Base-by-base conservation (phyloP, 2,888 invertebrate genomes). In the Drosophila borealis region DNA sequence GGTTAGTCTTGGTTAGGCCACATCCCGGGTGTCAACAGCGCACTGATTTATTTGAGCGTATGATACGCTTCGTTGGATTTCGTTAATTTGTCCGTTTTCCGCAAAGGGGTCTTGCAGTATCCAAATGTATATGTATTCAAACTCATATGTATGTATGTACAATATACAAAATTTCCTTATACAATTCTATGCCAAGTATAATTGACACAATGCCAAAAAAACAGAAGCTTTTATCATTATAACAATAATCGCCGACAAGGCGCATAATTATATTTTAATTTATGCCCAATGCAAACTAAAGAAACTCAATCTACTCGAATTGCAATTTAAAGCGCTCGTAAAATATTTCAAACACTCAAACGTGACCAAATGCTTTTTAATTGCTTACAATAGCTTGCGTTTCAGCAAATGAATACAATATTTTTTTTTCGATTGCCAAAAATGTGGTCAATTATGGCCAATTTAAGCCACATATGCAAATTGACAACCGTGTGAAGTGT, bases 21-120 rank as follows among this genome's bases (percentile, higher is more conserved):
- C 78, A 81, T 89, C 90, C 81, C 81, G 80, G 76, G 84, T 90
- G 91, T 91, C 91, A 92, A 91, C 91, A 90, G 82, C 72, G 71
- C 87, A 85, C 91, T 91, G 91, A 91, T 91, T 91, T 91, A 91
- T 92, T 90, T 89, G 89, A 86, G 87, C 90, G 86, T 87, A 91
- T 91, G 91, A 90, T 90, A 91, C 89, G 91, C 91, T 91, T 91
- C 90, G 90, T 85, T 91, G 91, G 81, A 78, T 89, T 89, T 90
- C 87, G 91, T 90, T 92, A 92, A 91, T 91, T 91, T 92, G 90
- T 74, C 84, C 88, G 88, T 88, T 89, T 90, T 77, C 87, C 89
- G 89, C 84, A 70, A 59, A 45, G 67, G 68, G 70, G 49, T 57
- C 60, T 64, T 61, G 54, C 71, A 61, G 50, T 53, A 62, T 44